phyloP scores from a whole-genome alignment of 1,140 invertebrate species.

The Aplysia californica region DNA sequence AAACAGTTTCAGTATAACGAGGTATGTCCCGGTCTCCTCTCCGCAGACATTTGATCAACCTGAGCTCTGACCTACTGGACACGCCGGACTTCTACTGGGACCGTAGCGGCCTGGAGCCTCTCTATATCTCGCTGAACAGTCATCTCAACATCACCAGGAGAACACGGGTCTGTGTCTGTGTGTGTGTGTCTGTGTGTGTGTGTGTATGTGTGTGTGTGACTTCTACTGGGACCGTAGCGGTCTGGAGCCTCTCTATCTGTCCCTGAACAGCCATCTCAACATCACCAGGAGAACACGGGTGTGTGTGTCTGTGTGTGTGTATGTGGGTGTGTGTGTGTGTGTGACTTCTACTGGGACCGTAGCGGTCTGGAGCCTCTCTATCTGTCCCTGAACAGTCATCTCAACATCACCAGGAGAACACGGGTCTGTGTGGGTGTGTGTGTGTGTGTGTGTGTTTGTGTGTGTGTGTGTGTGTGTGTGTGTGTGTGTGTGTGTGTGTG shows the following conservation, averaged over 20 bases:
- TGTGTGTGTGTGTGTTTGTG: too few relatives aligned
- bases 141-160: conserved; percentile 88
- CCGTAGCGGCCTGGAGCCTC: conserved; percentile 83
- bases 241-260: conserved; percentile 84
- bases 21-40: too few relatives aligned
- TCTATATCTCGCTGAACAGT: conserved; percentile 83
- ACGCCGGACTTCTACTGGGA: conserved; percentile 99
- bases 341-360: conserved; percentile 96
- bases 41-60: conserved; percentile 86
- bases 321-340: too few relatives aligned
- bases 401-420: conserved; percentile 86
- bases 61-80: conserved; percentile 93
- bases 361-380: conserved; percentile 88
- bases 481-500: too few relatives aligned
- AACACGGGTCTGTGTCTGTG: conserved; percentile 79
- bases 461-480: background rate
- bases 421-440: too few relatives aligned
- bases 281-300: conserved; percentile 82
- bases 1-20: too few relatives aligned
- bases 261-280: conserved; percentile 85
- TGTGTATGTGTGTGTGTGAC: conserved; percentile 72
- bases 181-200: too few relatives aligned
- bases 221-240: conserved; percentile 97
- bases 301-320: background rate
- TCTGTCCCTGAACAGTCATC: conserved; percentile 82